Percentiles rank a stretch among this genome's conserved stretches.
Evolutionary conservation across 1,140 invertebrate species (phyloP).

Genomic region (Penaeus chinensis): DNA sequence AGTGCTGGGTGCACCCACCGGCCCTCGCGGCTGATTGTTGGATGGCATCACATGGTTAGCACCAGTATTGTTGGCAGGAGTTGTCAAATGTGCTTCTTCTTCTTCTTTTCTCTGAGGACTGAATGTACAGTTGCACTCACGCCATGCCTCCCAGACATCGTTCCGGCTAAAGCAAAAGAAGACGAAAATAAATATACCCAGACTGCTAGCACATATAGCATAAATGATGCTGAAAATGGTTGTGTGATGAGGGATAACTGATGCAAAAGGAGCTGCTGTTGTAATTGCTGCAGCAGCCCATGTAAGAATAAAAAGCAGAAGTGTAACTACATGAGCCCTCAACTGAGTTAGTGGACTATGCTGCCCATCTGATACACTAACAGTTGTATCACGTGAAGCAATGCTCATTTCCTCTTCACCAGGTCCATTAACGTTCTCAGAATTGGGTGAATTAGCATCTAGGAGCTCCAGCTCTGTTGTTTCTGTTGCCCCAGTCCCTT

Average conservation of each 20-base stretch:
- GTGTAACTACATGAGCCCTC: constrained; percentile 79
- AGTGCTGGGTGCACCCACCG: constrained; percentile 64
- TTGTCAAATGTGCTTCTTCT: constrained; percentile 52
- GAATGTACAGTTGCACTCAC: constrained; percentile 74
- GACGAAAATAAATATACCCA: constrained; percentile 85
- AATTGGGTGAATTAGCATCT: constrained; percentile 65
- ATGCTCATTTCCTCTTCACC: constrained; percentile 75
- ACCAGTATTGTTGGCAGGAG: constrained; percentile 66
- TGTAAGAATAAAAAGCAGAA: constrained; percentile 80
- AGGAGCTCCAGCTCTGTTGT: constrained; percentile 77
- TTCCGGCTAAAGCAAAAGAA: constrained; percentile 87
- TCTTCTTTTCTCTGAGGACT: constrained; percentile 70
- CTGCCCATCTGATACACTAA: constrained; percentile 84
- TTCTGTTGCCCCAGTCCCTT: constrained; percentile 84
- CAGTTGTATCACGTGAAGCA: constrained; percentile 73
- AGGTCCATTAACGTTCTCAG: constrained; percentile 66
- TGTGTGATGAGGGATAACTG: constrained; percentile 77
- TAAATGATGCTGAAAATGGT: constrained; percentile 83
- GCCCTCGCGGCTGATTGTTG: constrained; percentile 65
- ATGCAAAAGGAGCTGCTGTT: constrained; percentile 75
- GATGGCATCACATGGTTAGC: constrained; percentile 56
- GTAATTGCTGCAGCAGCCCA: constrained; percentile 81
- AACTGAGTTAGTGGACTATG: constrained; percentile 84
- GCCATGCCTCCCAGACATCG: constrained; percentile 83
- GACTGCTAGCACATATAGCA: constrained; percentile 76